A percentile compares a stretch with the other conserved stretches of the same genome.
Evolutionary conservation across 2,113 vertebrate species (phyloP).

Genomic region (Capricornis sumatraensis): DNA sequence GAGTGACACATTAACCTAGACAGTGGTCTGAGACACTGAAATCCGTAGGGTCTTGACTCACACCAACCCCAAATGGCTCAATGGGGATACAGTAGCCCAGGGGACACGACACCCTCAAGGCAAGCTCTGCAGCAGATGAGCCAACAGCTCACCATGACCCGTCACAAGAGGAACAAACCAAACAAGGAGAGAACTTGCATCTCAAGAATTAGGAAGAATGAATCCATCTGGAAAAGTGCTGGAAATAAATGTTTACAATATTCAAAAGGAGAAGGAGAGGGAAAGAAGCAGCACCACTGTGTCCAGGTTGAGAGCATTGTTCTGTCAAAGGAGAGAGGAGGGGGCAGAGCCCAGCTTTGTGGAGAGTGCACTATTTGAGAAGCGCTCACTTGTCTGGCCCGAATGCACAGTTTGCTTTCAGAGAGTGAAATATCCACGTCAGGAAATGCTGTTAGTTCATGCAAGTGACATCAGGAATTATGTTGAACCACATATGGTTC

Average conservation of each 20-base stretch:
- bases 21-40: not conserved
- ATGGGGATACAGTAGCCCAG: not conserved
- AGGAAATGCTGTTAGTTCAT: not conserved
- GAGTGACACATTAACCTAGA: not conserved
- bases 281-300: not conserved
- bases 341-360: not conserved
- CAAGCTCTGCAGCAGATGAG: not conserved
- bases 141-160: not conserved
- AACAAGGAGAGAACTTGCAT: not conserved
- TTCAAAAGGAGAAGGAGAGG: not conserved
- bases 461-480: not conserved
- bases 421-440: not conserved
- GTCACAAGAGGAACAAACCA: not conserved
- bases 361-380: not conserved
- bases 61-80: not conserved
- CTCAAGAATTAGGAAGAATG: not conserved
- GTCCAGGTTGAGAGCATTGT: not conserved
- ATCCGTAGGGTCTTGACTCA: not conserved
- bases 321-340: not conserved
- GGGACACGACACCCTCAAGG: rapidly evolving
- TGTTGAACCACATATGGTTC: not conserved
- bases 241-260: not conserved
- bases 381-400: not conserved
- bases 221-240: not conserved
- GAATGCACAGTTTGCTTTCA: not conserved